Evolutionary conservation across 2,888 invertebrate genomes (phyloP), one percentile per base, ranked within the genome.

Genomic region (Leistus spinibarbis): DNA sequence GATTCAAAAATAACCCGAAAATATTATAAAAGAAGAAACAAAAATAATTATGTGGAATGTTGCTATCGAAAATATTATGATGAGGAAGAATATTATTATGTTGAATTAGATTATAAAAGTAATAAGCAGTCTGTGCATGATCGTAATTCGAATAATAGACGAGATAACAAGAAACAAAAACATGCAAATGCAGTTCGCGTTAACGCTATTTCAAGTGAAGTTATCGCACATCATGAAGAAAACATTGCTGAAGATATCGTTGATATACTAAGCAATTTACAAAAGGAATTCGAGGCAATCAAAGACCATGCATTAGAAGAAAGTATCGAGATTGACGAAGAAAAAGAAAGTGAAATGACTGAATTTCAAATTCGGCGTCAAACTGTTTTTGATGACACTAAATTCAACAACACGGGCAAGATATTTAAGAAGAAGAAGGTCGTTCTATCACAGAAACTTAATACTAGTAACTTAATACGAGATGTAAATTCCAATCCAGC

Each of bases 141-240:
- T 10, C 40, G 63, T 56, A 72, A 71, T 10, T 69, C 56, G 54
- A 75, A 10, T 22, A 56, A 54, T 20, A 19, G 13, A 20, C 67
- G 76, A 62, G 72, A 76, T 56, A 22, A 67, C 57, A 69, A 69
- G 20, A 64, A 20, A 54, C 64, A 76, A 73, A 54, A 68, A 64
- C 76, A 75, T 9, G 67, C 54, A 16, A 16, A 67, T 23, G 73
- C 78, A 60, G 71, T 69, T 0, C 72, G 75, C n/a, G 69, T 71
- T 65, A 78, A 78, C 68, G 62, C 63, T 20, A 76, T 78, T 64
- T 75, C 74, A n/a, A 56, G 16, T 62, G 54, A 62, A 13, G 75
- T 67, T 27, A 74, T 76, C 67, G 9, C 13, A 2, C 5, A 70
- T 10, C 40, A 53, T n/a, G 53, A 63, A 63, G 22, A 53, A 40